Evolutionary conservation across 2,113 vertebrate species (phyloP).

Genomic region (Pelobates fuscus): DNA sequence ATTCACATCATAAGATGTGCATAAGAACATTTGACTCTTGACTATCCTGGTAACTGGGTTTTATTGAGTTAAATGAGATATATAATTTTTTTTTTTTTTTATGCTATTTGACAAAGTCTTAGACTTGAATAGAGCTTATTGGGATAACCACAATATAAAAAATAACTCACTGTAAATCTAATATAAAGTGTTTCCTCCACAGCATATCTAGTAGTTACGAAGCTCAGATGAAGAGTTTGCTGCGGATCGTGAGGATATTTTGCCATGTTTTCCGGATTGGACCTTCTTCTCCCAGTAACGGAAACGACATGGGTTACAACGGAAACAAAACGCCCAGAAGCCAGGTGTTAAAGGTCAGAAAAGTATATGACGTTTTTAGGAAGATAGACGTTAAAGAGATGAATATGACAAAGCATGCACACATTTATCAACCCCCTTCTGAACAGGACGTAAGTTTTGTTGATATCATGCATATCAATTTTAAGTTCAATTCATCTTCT

Average conservation of each 20-base stretch:
- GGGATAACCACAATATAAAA: too few species aligned
- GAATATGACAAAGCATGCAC: constrained; percentile 72
- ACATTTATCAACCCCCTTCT: constrained; percentile 72
- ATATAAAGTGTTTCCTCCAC: constrained; percentile 31
- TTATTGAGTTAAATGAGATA: too few species aligned
- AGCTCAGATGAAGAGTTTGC: constrained; percentile 96
- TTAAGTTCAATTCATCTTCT: constrained; percentile 4
- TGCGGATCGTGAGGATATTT: constrained; percentile 95
- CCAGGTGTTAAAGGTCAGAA: constrained; percentile 97
- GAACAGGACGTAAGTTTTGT: constrained; percentile 71
- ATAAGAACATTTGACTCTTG: too few species aligned
- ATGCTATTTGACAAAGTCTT: too few species aligned
- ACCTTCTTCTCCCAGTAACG: constrained; percentile 90
- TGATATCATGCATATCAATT: constrained; percentile 51
- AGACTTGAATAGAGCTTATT: too few species aligned
- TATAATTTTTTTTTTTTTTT: too few species aligned
- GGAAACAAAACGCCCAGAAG: constrained; percentile 97
- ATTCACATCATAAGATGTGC: too few species aligned
- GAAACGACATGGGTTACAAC: constrained; percentile 97
- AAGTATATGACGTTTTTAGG: constrained; percentile 74
- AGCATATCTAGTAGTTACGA: constrained; percentile 97
- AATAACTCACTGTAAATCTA: too few species aligned
- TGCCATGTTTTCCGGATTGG: constrained; percentile 95
- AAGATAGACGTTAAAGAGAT: constrained; percentile 74
- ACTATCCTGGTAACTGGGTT: too few species aligned